Evolutionary conservation across 2,113 vertebrate species (phyloP).

Genomic region (Anser cygnoides): DNA sequence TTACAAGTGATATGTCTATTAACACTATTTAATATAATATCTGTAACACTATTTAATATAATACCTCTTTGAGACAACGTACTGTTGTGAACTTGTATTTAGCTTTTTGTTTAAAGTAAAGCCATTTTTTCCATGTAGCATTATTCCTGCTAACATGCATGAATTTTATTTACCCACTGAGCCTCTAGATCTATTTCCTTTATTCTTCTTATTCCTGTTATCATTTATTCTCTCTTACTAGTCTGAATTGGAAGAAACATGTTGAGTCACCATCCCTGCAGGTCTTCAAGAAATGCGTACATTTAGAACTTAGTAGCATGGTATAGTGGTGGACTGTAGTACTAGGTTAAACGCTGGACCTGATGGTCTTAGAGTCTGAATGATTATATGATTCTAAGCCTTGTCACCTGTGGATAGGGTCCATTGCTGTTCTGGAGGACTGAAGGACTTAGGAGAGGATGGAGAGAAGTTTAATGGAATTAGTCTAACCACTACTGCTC

Average conservation of each 20-base stretch:
- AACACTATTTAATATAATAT: constrained; percentile 35
- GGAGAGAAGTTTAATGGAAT: neutral
- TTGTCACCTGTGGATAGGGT: neutral
- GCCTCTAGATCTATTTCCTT: neutral
- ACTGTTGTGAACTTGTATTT: constrained; percentile 48
- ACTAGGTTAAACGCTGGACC: too few relatives aligned
- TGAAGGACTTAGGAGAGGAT: neutral
- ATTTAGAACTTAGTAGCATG: too few relatives aligned
- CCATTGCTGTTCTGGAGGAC: neutral
- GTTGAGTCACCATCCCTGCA: too few relatives aligned
- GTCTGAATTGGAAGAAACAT: neutral
- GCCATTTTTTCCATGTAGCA: neutral
- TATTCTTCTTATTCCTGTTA: neutral
- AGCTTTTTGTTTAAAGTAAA: constrained; percentile 34
- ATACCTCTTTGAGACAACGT: constrained; percentile 40
- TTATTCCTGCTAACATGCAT: neutral
- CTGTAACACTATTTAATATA: constrained; percentile 53
- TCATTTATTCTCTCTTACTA: neutral
- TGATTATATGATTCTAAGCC: neutral
- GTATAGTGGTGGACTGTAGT: too few relatives aligned
- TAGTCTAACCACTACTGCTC: neutral
- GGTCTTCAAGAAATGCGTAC: too few relatives aligned
- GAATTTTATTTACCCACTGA: neutral
- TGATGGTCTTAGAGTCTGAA: too few relatives aligned
- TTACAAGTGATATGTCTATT: constrained; percentile 50